Base-by-base conservation (phyloP, 1,140 invertebrate species). In the Aricia agestis region DNA sequence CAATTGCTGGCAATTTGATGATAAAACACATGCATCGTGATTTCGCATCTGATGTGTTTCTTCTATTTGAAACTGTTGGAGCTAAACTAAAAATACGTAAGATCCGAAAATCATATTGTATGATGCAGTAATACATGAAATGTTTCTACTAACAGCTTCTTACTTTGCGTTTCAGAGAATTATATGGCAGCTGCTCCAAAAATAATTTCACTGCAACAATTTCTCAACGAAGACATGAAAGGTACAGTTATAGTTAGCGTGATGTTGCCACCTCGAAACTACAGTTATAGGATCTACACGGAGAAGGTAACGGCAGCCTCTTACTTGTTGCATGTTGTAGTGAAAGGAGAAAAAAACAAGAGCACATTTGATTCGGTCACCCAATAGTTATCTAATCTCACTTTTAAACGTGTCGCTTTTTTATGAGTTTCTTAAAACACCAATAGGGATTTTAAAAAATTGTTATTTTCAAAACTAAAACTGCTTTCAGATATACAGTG, bases 21-120 rank as follows among this genome's bases (percentile, higher is more conserved):
- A 93, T 96, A 68, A 97, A 97, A 91, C 93, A 97, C 81, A 70
- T 87, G 13, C 92, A 96, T 76, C 90, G 86, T 10, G 94, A 95
- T 76, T 97, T 97, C 82, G 94, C 94, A 1, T 97, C 96, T 1
- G 96, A 97, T 87, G 78, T 97, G 25, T 97, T 95, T 83, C 82
- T 96, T 32, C 92, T 95, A 63, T 85, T 97, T 45, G 95, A 95
- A 90, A 93, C 94, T 18, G 92, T 94, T 74, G 93, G 93, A 45
- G 95, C 95, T 5, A 82, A 92, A 52, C 67, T 79, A 93, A 71
- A 91, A 85, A 92, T 95, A 63, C 81, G 94, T 94, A 88, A 89
- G 87, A 82, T 6, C 5, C 25, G 10, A 65, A 7, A 9, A 25
- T 25, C n/a, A 18, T 65, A 15, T 65, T 25, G 36, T 36, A 36